Evolutionary conservation across 1,140 invertebrate species (phyloP), one percentile per base, ranked within the genome.

Genomic region (Cydia amplana): DNA sequence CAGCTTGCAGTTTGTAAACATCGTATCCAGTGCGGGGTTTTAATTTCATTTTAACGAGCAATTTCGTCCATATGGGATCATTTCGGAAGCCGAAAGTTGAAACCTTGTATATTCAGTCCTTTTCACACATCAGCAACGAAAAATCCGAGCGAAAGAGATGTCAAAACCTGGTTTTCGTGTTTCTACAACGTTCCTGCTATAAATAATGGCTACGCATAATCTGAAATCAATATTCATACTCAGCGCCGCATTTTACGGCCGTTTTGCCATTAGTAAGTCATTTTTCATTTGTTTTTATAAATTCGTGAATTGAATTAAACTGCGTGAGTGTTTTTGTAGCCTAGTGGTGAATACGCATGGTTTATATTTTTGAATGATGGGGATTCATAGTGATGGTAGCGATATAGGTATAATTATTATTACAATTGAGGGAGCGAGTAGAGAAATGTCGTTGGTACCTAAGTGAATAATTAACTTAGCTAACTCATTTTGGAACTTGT

Each of bases 31-130:
- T 40, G 36, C 65, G 9, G 32, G 65, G 65, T 43, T 43, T 70
- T 70, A 70, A 70, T 70, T 70, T 70, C 25, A 70, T 70, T 70
- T 70, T 70, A 70, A 70, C 65, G 65, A 70, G 65, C 65, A 40
- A 43, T 70, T 70, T 70, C 9, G 65, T 14, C 9, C 7, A 32
- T 4, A 60, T 20, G 36, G 25, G 25, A 28, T 67, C 64, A 32
- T 67, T 18, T 36, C 32, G 28, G 14, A 6, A 40, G 2, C 28
- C 32, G 65, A 60, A 60, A 60, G 23, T 20, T 23, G 0, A 60
- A 60, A 60, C 55, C 55, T 7, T 9, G 55, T 23, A 3, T 60
- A n/a, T 60, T 23, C 2, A 9, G 55, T 60, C 55, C 6, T 10
- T 23, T 60, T 60, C 55, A 10, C 18, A 20, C 55, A 9, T 60